These are phyloP conservation scores for Anomalospiza imberbis DNA, from an alignment of 2,797 vertebrate genomes.

Conservation along the genomic window DNA sequence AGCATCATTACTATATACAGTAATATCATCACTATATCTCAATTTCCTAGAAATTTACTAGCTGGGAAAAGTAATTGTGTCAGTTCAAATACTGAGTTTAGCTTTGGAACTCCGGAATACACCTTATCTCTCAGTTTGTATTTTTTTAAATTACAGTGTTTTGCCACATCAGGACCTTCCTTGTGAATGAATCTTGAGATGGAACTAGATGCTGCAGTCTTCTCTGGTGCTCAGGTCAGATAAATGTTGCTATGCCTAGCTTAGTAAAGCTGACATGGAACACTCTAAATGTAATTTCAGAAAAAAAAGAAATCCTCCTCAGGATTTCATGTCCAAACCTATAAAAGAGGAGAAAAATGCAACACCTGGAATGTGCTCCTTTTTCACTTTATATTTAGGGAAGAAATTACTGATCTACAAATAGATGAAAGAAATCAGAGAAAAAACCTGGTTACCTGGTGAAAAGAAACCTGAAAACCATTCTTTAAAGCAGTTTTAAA, in stretches of 20 bases:
- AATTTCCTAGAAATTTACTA: background rate
- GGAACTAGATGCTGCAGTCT: background rate
- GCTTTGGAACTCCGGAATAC: background rate
- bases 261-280: background rate
- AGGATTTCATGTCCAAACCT: background rate
- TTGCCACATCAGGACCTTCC: background rate
- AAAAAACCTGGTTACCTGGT: fast-evolving
- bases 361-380: background rate
- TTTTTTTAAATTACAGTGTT: background rate
- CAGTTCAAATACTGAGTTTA: background rate
- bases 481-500: background rate
- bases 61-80: background rate
- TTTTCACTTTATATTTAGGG: background rate
- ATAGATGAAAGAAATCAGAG: background rate
- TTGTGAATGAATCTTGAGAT: background rate
- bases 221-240: background rate
- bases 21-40: background rate
- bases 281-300: background rate
- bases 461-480: background rate
- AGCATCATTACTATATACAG: background rate
- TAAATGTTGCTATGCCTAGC: background rate
- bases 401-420: background rate
- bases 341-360: background rate
- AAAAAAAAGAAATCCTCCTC: background rate
- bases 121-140: background rate